A percentile compares a stretch with the other conserved stretches of the same genome.
Conservation (phyloP, 1,140 invertebrate genomes). For the Brachionus calyciflorus region DNA sequence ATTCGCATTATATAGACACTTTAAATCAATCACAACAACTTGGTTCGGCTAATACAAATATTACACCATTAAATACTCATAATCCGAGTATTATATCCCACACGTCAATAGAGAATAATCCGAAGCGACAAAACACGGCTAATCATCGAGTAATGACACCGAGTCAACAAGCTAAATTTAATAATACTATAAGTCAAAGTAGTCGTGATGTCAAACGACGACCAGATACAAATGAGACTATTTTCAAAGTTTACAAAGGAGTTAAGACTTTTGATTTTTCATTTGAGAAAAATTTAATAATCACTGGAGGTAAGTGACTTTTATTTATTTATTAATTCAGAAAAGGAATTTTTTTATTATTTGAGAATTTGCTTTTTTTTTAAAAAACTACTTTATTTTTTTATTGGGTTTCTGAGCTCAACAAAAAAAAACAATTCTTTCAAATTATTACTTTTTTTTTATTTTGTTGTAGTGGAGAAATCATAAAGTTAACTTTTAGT, state of each 20-base stretch:
- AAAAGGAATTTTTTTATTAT: too few relatives aligned
- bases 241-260: constrained; percentile 61
- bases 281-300: constrained; percentile 59
- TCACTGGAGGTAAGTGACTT: constrained; percentile 56
- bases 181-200: constrained; percentile 42
- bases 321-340: too few relatives aligned
- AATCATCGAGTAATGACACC: not conserved
- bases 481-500: too few relatives aligned
- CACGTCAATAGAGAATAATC: constrained; percentile 3
- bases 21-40: not conserved
- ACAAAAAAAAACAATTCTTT: too few relatives aligned
- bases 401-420: too few relatives aligned
- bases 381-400: too few relatives aligned
- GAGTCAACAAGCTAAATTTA: constrained; percentile 14
- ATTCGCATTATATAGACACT: not conserved
- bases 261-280: constrained; percentile 61
- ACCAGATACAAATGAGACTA: constrained; percentile 56
- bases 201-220: constrained; percentile 49
- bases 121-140: not conserved
- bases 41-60: not conserved
- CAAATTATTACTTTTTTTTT: too few relatives aligned
- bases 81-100: not conserved
- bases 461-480: too few relatives aligned
- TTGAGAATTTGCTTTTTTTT: too few relatives aligned
- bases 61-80: not conserved